Evolutionary conservation across 2,113 vertebrate species (phyloP), one percentile per base, ranked within the genome.

Genomic region (Oreotrochilus melanogaster): DNA sequence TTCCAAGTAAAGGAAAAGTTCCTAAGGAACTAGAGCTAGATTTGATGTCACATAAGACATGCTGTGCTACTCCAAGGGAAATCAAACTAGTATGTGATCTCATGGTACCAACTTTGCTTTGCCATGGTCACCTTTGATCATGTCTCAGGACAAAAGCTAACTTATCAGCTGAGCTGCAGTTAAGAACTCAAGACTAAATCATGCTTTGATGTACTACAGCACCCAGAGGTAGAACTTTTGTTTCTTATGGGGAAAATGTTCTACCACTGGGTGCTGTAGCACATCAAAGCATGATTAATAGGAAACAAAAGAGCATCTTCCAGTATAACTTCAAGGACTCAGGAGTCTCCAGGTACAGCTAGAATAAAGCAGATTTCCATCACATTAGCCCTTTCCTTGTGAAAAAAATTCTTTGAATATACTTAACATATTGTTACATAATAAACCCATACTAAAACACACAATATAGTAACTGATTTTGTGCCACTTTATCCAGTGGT

Each of bases 381-480:
- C 11, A 39, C 39, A 39, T 19, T n/a, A 1, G 8, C 27, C 10
- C 4, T 35, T 10, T 2, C 1, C 28, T 42, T 27, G 11, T 5
- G 4, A 54, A 72, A 88, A 83, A 30, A 53, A 35, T 4, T 54
- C 4, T 85, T 67, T 22, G 33, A 64, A 72, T 82, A 51, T 42
- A 47, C 19, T 56, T 43, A 61, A 48, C 11, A 47, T 25, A 71
- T 1, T 62, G n/a, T 75, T 65, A 86, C 14, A 22, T n/a, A 78
- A 50, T 42, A 81, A 79, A 89, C 37, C 17, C 19, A 76, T 56
- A 60, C 18, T 33, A 76, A 45, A 83, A 91, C 1, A 5, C 19
- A 56, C 6, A 5, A 17, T 8, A 43, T 0, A 61, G 17, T 9
- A 86, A 87, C 4, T 42, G 31, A 84, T 66, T 85, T 73, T 79